Conservation (phyloP, 2,113 vertebrate genomes). For the Tonatia bakeri region DNA sequence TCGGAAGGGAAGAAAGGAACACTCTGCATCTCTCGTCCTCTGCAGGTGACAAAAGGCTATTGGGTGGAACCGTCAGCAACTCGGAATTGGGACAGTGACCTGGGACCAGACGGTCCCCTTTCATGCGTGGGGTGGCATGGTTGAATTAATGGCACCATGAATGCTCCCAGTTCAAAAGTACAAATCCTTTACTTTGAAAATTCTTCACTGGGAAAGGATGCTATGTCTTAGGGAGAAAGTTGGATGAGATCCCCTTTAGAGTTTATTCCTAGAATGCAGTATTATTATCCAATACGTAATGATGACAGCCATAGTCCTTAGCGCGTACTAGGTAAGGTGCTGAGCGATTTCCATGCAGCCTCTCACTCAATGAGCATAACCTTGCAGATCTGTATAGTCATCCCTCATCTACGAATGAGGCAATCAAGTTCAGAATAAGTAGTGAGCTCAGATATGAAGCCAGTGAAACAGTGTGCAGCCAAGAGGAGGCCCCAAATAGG, state of each 20-base stretch:
- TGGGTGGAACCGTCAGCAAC: neutral
- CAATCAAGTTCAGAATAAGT: neutral
- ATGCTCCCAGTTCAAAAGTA: neutral
- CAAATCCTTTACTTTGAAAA: neutral
- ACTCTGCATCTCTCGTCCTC: neutral
- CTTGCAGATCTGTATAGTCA: neutral
- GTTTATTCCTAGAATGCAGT: neutral
- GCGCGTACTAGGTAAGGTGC: rapidly evolving
- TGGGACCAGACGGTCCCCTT: neutral
- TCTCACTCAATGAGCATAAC: neutral
- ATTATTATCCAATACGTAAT: too few species aligned
- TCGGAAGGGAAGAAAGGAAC: neutral
- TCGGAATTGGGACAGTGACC: neutral
- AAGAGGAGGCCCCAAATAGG: too few species aligned
- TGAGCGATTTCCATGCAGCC: rapidly evolving
- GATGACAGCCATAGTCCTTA: neutral
- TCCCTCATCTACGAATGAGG: neutral
- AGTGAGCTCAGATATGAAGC: neutral
- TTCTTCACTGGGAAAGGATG: neutral
- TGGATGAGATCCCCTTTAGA: neutral
- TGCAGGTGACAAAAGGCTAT: neutral
- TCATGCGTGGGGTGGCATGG: too few species aligned
- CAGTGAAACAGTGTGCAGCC: too few species aligned
- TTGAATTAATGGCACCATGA: neutral
- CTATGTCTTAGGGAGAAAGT: neutral